phyloP scores from a whole-genome alignment of 2,888 invertebrate genomes.

The Caenorhabditis sp. region DNA sequence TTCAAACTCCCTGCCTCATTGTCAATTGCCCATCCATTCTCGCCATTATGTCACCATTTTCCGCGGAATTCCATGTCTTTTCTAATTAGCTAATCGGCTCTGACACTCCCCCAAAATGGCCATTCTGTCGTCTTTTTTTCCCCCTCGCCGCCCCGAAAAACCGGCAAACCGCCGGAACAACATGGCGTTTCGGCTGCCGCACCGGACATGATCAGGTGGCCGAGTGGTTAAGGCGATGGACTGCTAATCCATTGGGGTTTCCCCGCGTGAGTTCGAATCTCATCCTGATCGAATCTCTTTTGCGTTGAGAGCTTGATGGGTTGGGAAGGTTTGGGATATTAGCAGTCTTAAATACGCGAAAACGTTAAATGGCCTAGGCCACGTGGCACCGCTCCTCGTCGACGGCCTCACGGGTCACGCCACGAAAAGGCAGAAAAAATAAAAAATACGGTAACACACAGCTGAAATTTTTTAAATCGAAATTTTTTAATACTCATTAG shows the following conservation, averaged over 20 bases:
- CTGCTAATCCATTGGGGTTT: slow-evolving; percentile 83
- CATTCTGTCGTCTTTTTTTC: slow-evolving; percentile 26
- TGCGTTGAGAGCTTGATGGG: neutral
- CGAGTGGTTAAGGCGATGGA: slow-evolving; percentile 83
- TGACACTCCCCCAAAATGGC: slow-evolving; percentile 6
- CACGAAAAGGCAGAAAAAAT: too few relatives aligned
- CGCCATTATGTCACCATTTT: neutral
- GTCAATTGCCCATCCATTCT: too few relatives aligned
- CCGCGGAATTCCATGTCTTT: slow-evolving; percentile 6
- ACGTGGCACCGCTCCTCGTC: too few relatives aligned
- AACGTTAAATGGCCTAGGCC: too few relatives aligned
- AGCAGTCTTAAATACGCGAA: neutral
- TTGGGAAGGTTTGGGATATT: neutral
- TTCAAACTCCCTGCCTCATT: too few relatives aligned
- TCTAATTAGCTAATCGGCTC: slow-evolving; percentile 48
- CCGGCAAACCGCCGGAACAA: neutral
- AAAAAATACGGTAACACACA: too few relatives aligned
- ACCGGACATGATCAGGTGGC: slow-evolving; percentile 75
- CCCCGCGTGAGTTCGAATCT: slow-evolving; percentile 82
- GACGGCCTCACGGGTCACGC: too few relatives aligned
- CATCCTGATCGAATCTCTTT: slow-evolving; percentile 74
- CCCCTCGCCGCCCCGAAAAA: neutral
- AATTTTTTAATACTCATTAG: too few relatives aligned
- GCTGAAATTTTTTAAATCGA: too few relatives aligned
- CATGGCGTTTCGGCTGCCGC: neutral